Conservation (phyloP, 2,113 vertebrate genomes). For the Capreolus pygargus region DNA sequence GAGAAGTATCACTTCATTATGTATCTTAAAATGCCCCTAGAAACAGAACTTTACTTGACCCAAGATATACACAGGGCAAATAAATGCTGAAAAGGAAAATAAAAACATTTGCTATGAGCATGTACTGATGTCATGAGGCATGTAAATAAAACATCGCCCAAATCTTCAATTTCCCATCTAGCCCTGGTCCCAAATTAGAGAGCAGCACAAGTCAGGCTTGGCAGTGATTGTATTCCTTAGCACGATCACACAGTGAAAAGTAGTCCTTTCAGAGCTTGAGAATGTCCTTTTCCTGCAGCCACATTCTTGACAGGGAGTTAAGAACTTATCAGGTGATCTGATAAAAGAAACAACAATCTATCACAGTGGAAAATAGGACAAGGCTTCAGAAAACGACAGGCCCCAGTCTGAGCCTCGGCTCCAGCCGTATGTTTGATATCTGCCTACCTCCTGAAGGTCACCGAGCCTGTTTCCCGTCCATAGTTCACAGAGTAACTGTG, state of each 20-base stretch:
- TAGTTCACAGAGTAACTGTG: background rate
- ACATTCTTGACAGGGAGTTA: background rate
- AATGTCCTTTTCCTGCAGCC: background rate
- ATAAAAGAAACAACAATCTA: background rate
- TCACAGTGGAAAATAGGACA: background rate
- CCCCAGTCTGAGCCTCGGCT: background rate
- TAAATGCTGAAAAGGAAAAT: constrained; percentile 1
- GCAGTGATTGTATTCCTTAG: background rate
- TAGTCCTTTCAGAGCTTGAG: background rate
- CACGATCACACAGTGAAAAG: background rate
- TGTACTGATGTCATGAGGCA: background rate
- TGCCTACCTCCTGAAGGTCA: background rate
- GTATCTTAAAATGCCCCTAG: background rate
- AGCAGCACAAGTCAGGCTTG: background rate
- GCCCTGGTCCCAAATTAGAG: background rate
- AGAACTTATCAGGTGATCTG: background rate
- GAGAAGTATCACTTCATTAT: constrained; percentile 21
- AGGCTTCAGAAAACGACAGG: background rate
- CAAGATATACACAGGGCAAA: background rate
- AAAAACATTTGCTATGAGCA: background rate
- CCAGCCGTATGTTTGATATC: background rate
- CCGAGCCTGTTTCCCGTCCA: background rate
- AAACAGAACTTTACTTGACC: background rate
- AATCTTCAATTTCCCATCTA: constrained; percentile 8
- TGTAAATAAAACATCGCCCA: constrained; percentile 12